Base-by-base conservation (phyloP, 2,888 invertebrate genomes). In the Abrostola triplasia region DNA sequence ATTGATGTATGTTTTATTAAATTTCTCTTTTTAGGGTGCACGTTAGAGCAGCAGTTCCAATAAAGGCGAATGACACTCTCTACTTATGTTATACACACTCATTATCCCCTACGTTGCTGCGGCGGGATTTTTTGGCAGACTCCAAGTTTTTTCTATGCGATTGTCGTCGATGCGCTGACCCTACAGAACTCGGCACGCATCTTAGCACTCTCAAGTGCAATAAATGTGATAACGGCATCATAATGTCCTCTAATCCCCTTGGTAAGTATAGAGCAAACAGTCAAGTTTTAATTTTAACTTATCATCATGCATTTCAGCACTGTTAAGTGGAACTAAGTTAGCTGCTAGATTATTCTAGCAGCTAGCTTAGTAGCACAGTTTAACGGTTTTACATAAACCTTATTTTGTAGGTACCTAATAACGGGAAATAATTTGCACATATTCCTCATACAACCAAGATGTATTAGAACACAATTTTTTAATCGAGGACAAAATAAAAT, bases 121-220 rank as follows among this genome's bases (percentile, higher is more conserved):
- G 98, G 0, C 95, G 97, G 52, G 96, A 96, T 71, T 96, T 96
- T 84, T 92, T 98, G 5, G 92, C 95, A 58, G 96, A 96, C 81
- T 96, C 97, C 37, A 98, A 98, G 94, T 97, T 96, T 89, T 98
- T 98, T 88, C 95, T 95, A 13, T 98, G 98, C 87, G 95, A 95
- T 38, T 98, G 98, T 79, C 82, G 91, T 4, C 95, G 98, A 57
- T 98, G 98, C 84, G 91, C 95, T 0, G 98, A 98, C 88, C 97
- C 97, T 9, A 97, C 96, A 0, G 98, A 98, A 85, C 89, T 98
- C 51, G 97, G 96, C 8, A 97, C 98, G 0, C 96, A 97, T 83
- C 95, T 97, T 84, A 97, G 98, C 73, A 96, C 97, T 0, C 88
- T 98, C 1, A 97, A 97, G 85, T 98, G 98, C 82, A 96, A 95